Base-by-base conservation (phyloP, 1,140 invertebrate genomes). In the Drosophila miranda region DNA sequence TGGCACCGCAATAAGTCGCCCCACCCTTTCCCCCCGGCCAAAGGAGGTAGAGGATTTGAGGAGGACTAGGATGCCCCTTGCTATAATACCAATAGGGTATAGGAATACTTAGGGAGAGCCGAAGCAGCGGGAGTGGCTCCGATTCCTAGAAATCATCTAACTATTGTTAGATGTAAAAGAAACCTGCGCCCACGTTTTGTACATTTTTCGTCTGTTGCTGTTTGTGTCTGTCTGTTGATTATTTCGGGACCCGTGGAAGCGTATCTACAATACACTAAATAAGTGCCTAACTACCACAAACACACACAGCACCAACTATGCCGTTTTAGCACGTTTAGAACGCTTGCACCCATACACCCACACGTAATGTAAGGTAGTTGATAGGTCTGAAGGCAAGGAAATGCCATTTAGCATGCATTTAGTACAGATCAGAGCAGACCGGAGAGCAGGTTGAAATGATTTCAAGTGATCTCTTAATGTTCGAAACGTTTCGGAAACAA, bases 81-180 rank as follows among this genome's bases (percentile, higher is more conserved):
- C 79, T 83, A 60, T 76, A 26, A 26, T 26, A 23, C 23, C 80
- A 51, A 75, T 13, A 59, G 42, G 56, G 78, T 84, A 83, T 83
- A 83, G 62, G 43, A 74, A 66, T 55, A 61, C 61, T 64, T 59
- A 53, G 59, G 53, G 50, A 68, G 62, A 59, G 50, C 70, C 41
- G 66, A 64, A 56, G 50, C 61, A 71, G 64, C 49, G 60, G 68
- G 9, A 64, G 54, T 59, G 55, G 53, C 38, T 64, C 53, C 51
- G 57, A 54, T 81, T 78, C 74, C 64, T 82, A 78, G 64, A 49
- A 43, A 78, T 76, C 57, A 87, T 87, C 83, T 87, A 82, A 87
- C 78, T 88, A 69, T 87, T 82, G 82, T 87, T 87, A 87, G 82
- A 87, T 87, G 56, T 82, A 87, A 87, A 26, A 23, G 5, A 26